Evolutionary conservation across 2,888 invertebrate genomes (phyloP), one percentile per base, ranked within the genome.

Genomic region (Seira sanloemensis): DNA sequence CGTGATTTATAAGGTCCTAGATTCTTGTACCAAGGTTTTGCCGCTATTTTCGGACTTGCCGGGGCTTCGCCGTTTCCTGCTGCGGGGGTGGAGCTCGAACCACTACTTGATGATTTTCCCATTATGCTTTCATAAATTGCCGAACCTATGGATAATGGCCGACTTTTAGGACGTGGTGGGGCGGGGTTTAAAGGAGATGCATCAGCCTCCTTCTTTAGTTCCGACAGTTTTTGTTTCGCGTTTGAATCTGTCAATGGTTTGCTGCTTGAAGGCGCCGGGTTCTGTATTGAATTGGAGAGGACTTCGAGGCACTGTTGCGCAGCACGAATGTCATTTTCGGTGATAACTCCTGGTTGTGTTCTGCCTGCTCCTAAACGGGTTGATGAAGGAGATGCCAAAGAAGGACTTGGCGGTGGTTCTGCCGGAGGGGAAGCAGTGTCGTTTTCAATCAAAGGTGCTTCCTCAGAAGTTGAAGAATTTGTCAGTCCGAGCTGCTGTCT

Each of bases 1-100:
- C 80, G 69, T 50, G 82, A 54, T 80, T 85, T 87, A 68, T 87
- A 50, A 18, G 80, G 68, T 2, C 21, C 54, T 37, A 16, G 67
- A 24, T 54, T 73, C 90, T 94, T 94, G 90, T 94, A 94, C 94
- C 94, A 94, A 16, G 94, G 94, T 89, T 93, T 91, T 0, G 94
- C 94, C 84, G 93, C 37, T 25, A 74, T 16, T 23, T 80, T 69
- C 2, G 81, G 76, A 27, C 71, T 76, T 21, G 18, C 26, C 16
- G 77, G 27, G 23, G 78, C 72, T 16, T 78, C 79, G n/a, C n/a
- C n/a, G 23, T 62, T 18, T 12, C 62, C 62, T 21, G 62, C 23
- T 23, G 5, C 21, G 19, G 19, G 7, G 1, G n/a, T n/a, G n/a
- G 23, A 4, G 50, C 27, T 73, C 19, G 16, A 1, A 76, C 65